Percentiles rank a stretch among this genome's conserved stretches.
Evolutionary conservation across 1,140 invertebrate species (phyloP).

Genomic region (Platyscapa corneri): DNA sequence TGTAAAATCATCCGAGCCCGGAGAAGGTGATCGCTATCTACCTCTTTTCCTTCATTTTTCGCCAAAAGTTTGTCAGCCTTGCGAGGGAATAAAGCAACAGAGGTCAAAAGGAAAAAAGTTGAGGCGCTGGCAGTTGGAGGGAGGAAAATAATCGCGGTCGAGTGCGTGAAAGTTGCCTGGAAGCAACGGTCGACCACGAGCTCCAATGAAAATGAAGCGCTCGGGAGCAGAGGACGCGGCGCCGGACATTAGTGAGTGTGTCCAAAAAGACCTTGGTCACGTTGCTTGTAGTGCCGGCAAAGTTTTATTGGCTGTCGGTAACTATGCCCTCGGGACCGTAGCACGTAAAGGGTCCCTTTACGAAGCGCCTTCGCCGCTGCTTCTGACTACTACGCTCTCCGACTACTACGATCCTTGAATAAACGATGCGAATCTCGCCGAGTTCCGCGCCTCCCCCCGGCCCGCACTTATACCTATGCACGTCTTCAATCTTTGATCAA

Average conservation of each 20-base stretch:
- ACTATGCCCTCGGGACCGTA: constrained; percentile 50
- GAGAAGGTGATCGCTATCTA: too few species aligned
- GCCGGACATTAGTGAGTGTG: constrained; percentile 20
- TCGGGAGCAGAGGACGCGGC: background rate
- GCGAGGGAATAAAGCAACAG: background rate
- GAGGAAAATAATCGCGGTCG: constrained; percentile 12
- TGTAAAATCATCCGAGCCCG: background rate
- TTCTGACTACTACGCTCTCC: background rate
- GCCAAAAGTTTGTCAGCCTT: background rate
- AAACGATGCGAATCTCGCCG: constrained; percentile 53
- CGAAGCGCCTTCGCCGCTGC: constrained; percentile 41
- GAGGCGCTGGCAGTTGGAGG: background rate
- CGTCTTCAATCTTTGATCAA: constrained; percentile 38
- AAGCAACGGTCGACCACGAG: background rate
- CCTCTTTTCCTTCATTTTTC: background rate
- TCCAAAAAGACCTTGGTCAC: constrained; percentile 45
- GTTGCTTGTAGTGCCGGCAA: constrained; percentile 45
- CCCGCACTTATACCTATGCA: background rate
- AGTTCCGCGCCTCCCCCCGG: background rate
- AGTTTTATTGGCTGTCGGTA: constrained; percentile 59
- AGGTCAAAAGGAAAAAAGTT: background rate
- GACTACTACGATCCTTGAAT: constrained; percentile 53
- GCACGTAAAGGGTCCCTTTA: constrained; percentile 24
- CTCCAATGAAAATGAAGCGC: constrained; percentile 22
- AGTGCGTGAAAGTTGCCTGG: background rate